Evolutionary conservation across 1,140 invertebrate genomes (phyloP).

Genomic region (Helicoverpa zea): DNA sequence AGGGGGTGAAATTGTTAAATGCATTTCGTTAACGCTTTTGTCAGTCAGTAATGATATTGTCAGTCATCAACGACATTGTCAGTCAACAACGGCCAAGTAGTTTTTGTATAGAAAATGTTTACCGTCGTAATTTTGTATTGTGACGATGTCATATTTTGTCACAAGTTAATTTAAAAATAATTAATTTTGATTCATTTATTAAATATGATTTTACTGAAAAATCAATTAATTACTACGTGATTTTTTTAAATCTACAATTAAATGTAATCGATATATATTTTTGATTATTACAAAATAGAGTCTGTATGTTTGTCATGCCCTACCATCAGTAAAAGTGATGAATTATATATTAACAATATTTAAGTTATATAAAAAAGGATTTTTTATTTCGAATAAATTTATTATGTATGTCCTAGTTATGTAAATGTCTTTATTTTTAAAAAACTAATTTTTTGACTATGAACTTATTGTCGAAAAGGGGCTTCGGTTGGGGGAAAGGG

Average conservation of each 20-base stretch:
- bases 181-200: too few relatives aligned
- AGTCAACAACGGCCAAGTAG: neutral
- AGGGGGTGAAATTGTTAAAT: too few relatives aligned
- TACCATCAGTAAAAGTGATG: conserved; percentile 27
- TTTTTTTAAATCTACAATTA: too few relatives aligned
- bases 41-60: conserved; percentile 7
- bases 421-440: conserved; percentile 50
- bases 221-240: too few relatives aligned
- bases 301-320: neutral
- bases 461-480: neutral
- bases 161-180: neutral
- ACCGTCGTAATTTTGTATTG: neutral
- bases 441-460: conserved; percentile 44
- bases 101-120: conserved; percentile 3
- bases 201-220: too few relatives aligned
- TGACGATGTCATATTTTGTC: neutral
- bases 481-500: neutral
- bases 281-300: too few relatives aligned
- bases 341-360: conserved; percentile 47
- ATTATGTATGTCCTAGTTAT: conserved; percentile 62
- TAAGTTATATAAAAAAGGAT: conserved; percentile 50
- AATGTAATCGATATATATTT: too few relatives aligned
- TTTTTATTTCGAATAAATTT: conserved; percentile 64
- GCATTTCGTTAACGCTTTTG: too few relatives aligned
- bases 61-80: conserved; percentile 6